Conservation (phyloP, 2,797 vertebrate genomes). For the Novumbra hubbsi region DNA sequence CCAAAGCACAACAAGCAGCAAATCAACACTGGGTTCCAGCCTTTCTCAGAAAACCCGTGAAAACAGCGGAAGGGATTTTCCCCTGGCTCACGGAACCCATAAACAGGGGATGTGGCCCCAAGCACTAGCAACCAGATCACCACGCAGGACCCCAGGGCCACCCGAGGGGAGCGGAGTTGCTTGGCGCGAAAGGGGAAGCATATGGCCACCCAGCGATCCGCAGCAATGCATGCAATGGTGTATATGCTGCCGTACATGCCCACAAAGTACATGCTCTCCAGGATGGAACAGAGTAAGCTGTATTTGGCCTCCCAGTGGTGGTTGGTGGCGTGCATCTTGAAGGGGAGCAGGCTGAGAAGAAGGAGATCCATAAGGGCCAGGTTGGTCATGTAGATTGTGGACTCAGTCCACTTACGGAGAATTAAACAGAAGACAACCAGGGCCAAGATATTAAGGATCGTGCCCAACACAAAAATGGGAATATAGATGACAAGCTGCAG, state of each 20-base stretch:
- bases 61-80: conserved; percentile 68
- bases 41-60: conserved; percentile 67
- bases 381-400: conserved; percentile 88
- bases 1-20: conserved; percentile 79
- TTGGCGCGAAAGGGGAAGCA: conserved; percentile 74
- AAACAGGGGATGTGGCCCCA: conserved; percentile 64
- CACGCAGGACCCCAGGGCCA: conserved; percentile 63
- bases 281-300: conserved; percentile 68
- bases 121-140: conserved; percentile 76
- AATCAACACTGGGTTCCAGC: conserved; percentile 75
- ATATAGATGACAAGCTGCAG: conserved; percentile 77
- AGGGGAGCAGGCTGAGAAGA: conserved; percentile 82
- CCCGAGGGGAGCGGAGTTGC: conserved; percentile 74
- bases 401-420: conserved; percentile 78
- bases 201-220: conserved; percentile 85
- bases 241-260: conserved; percentile 88
- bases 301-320: accelerated
- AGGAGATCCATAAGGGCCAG: conserved; percentile 83
- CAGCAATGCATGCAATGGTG: conserved; percentile 83
- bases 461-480: conserved; percentile 80
- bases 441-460: conserved; percentile 75
- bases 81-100: conserved; percentile 45
- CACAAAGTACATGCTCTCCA: conserved; percentile 84
- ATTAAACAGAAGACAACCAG: conserved; percentile 74
- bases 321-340: conserved; percentile 75